Base-by-base conservation (phyloP, 2,113 vertebrate genomes). In the Tychaedon coryphoeus region DNA sequence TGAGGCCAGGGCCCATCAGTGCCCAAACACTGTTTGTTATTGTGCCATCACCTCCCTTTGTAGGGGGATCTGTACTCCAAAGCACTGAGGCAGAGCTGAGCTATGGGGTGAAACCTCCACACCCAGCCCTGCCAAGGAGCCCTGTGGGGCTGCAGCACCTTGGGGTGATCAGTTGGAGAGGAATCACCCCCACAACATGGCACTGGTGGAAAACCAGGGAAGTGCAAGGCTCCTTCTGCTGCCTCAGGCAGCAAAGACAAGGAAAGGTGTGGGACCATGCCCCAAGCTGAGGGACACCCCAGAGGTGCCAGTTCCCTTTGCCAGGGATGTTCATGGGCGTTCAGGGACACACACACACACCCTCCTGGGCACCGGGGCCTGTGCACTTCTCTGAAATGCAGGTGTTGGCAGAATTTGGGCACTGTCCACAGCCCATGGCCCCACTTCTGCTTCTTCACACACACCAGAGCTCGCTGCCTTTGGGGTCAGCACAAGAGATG, bases 361-460 rank as follows among this genome's bases (percentile, higher is more conserved):
- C 56, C 34, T 74, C 3, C 2, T 0, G 12, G 29, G 57, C 51
- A 51, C 15, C 16, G 23, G 47, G 38, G 26, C 26, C 26, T 9
- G 0, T 14, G 14, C 2, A 1, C 38, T 40, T 45, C 60, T n/a
- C 45, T 0, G 0, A 38, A 48, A 6, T 0, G 0, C 24, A 20
- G 29, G 7, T 1, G 1, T 53, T 2, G 1, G 47, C 29, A 40
- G 64, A 34, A 73, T 65, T 31, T 0, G 0, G n/a, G 40, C 48
- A 31, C 56, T 36, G 24, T 17, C 34, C 25, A 2, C 20, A 19
- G 26, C 48, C 84, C 47, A 2, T 3, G 58, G 71, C 69, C 40
- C 25, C 22, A 2, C 24, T 19, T 29, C 40, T 85, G 31, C 50
- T 40, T 15, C 75, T 58, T 24, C 12, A 17, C 47, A 11, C 19